Base-by-base conservation (phyloP, 2,113 vertebrate species). In the Alosa alosa region DNA sequence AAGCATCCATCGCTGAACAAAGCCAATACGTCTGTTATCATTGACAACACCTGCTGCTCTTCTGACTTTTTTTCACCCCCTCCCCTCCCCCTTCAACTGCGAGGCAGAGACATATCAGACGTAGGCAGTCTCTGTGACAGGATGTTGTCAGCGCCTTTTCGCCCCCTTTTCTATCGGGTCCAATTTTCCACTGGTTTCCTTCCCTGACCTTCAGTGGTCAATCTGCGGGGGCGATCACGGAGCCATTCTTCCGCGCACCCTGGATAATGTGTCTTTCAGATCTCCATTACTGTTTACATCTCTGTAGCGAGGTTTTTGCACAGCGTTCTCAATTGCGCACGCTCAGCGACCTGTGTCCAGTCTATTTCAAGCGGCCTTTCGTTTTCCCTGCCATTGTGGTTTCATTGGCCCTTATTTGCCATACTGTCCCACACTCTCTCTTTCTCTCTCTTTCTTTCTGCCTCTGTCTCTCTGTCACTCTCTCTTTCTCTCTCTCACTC, bases 51-150 rank as follows among this genome's bases (percentile, higher is more conserved):
- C 91, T 92, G 90, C 5, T 84, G 89, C 84, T 75, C n/a, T 44
- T 52, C 45, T 83, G 45, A n/a, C 68, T 5, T 47, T 57, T 88
- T 78, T 41, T 25, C 31, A 47, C 84, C 75, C 78, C 46, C 86
- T 86, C 85, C 52, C 78, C 46, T 86, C 86, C 85, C 52, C 50
- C 88, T 86, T 88, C 50, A 87, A 81, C 64, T 90, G 86, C 87
- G 87, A 52, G 1, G 82, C 84, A 86, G 89, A 86, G 91, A 91
- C 86, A 90, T 88, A 93, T 92, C 90, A 89, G 83, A 89, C 86
- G 92, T 90, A 93, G 90, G 89, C 90, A 10, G 7, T 68, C n/a
- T 90, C 90, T 91, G 90, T 94, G 92, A 92, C 93, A 92, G 90
- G 88, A 86, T 86, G 91, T 91, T 92, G 91, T 89, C 92, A 92